Evolutionary conservation across 2,888 invertebrate species (phyloP), one percentile per base, ranked within the genome.

Genomic region (Cantharis rufa): DNA sequence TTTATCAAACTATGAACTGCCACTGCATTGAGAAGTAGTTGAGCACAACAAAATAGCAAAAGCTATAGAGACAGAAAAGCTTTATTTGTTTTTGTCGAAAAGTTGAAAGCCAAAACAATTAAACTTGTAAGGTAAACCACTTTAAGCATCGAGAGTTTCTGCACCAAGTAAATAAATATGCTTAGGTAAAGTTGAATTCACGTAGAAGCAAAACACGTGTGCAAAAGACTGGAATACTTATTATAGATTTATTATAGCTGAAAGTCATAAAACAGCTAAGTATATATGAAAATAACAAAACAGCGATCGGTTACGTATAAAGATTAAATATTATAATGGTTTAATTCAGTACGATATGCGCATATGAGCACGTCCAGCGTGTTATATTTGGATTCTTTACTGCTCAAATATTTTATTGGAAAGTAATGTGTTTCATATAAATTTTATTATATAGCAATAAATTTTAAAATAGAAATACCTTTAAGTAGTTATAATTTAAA

Each of bases 271-370:
- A 83, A 78, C 77, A 75, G 77, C 80, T 80, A 81, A 80, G 78
- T 76, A 79, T 81, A 81, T 82, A 82, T 83, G 83, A 81, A 82
- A 82, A 83, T 81, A 83, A 82, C 82, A 82, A 82, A 82, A 83
- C 82, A 81, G 75, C 80, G 80, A 81, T 82, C 78, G 81, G 81
- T 77, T 79, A 78, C 75, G 79, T 79, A 80, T 78, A 78, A 81
- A 82, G 81, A 82, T 82, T 83, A 82, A 83, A 85, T 84, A 83
- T 84, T 84, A 83, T 84, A 85, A 84, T 84, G 84, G 82, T 82
- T 84, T 84, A 84, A 84, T 84, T 84, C 84, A 82, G 80, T 81
- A 80, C 78, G 79, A 82, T 84, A 84, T 84, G 81, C 81, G 83
- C 83, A 82, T 83, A 81, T 79, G 81, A 84, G 81, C 85, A 85